Conservation (phyloP, 2,113 vertebrate genomes). For the Rallus limicola region DNA sequence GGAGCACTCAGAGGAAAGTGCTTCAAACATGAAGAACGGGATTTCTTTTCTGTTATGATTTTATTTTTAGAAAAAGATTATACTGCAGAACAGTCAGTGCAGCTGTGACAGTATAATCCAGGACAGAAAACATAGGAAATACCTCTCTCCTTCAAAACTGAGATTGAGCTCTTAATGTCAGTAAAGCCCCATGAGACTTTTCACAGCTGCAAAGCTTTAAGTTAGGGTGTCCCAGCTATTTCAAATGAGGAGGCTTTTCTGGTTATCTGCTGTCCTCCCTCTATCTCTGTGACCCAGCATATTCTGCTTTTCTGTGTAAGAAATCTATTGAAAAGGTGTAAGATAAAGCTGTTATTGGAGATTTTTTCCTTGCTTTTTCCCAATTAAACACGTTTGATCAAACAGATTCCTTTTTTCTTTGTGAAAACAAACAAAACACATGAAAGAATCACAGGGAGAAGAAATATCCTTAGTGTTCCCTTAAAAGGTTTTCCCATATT, state of each 20-base stretch:
- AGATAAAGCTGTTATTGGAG: not conserved
- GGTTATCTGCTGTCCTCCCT: not conserved
- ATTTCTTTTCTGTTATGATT: not conserved
- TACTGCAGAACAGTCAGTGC: not conserved
- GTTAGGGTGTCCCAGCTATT: not conserved
- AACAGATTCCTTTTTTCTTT: not conserved
- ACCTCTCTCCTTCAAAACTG: not conserved
- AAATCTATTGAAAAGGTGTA: not conserved
- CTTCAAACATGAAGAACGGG: not conserved
- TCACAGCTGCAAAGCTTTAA: not conserved
- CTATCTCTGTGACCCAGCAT: not conserved
- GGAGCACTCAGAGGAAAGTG: not conserved
- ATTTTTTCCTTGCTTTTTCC: not conserved
- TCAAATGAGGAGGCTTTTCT: not conserved
- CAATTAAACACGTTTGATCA: not conserved
- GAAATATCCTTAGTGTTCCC: not conserved
- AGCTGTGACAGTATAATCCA: not conserved
- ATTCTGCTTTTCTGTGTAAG: not conserved
- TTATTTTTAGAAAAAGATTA: not conserved
- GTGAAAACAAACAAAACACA: fast-evolving
- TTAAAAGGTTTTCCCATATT: not conserved
- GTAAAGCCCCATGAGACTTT: not conserved
- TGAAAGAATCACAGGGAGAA: not conserved
- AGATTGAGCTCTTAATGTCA: not conserved
- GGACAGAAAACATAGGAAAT: not conserved